phyloP scores from a whole-genome alignment of 2,113 vertebrate genomes.

The Cettia cetti region DNA sequence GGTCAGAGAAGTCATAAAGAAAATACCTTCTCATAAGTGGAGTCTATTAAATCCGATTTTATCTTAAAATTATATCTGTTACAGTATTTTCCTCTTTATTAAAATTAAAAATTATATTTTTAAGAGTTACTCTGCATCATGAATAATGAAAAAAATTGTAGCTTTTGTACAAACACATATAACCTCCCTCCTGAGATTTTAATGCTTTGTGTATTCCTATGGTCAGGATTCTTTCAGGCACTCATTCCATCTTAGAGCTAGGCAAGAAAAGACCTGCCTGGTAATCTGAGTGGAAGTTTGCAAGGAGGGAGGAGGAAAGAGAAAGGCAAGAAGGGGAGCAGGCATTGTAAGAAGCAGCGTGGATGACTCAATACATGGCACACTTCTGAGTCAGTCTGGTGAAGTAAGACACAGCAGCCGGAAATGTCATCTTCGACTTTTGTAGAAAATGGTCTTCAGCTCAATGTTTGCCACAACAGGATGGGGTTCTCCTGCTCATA shows the following conservation, averaged over 20 bases:
- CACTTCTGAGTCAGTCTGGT: not conserved
- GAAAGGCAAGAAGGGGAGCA: not conserved
- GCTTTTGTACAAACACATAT: not conserved
- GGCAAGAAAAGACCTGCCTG: constrained; percentile 10
- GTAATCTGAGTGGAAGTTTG: not conserved
- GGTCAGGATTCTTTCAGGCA: not conserved
- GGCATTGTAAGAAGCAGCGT: not conserved
- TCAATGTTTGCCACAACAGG: not conserved
- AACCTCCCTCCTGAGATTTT: not conserved
- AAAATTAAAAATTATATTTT: not conserved
- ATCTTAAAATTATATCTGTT: not conserved
- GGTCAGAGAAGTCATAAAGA: not conserved
- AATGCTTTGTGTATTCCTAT: not conserved
- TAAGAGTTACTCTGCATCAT: not conserved
- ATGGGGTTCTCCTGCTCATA: not conserved
- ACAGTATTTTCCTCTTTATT: not conserved
- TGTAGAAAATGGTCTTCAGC: not conserved
- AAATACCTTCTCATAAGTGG: not conserved
- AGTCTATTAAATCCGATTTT: not conserved
- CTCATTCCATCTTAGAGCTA: not conserved
- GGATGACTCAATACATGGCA: not conserved
- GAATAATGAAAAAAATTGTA: not conserved
- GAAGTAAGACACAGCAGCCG: not conserved
- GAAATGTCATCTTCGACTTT: not conserved
- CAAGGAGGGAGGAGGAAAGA: not conserved